Evolutionary conservation across 2,888 invertebrate genomes (phyloP), one percentile per base, ranked within the genome.

Genomic region (Andrena camellia): DNA sequence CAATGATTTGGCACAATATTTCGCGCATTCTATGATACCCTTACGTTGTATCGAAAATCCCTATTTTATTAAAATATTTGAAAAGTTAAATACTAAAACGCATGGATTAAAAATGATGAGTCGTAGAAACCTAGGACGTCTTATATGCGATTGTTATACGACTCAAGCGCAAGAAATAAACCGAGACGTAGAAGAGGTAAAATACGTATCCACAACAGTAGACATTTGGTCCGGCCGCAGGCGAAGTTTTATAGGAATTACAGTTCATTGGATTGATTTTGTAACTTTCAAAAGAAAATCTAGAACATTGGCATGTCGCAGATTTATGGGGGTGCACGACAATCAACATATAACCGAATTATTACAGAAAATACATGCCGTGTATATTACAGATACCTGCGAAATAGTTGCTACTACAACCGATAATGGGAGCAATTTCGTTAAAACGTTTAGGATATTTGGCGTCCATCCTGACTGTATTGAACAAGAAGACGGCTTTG

Each of bases 221-320:
- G 50, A 50, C n/a, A 50, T 50, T n/a, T 50, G 50, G 50, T 50
- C 50, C n/a, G n/a, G 50, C n/a, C 50, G 50, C n/a, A 50, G 50
- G 6, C 50, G 2, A 50, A 50, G 50, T 50, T n/a, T 50, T n/a
- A n/a, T 50, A 50, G 50, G 50, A 50, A 5, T n/a, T n/a, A 50
- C 50, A n/a, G 50, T 50, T 17, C 50, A 50, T 50, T 50, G 50
- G 13, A 50, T 50, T 6, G 50, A 50, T n/a, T 50, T n/a, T 13
- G 50, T 0, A n/a, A 50, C 1, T 50, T 50, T 0, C 17, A 50
- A 50, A 6, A 50, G 50, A n/a, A 50, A 50, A 50, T n/a, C 50
- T 5, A n/a, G 17, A n/a, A 5, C n/a, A n/a, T n/a, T 50, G n/a
- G 50, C 50, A 50, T 50, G 50, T 50, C 50, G 50, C 6, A 50